Evolutionary conservation across 92 coral and sea anemone species (phyloP), one percentile per base, ranked within the genome.

Genomic region (Anthopleura xanthogrammica): DNA sequence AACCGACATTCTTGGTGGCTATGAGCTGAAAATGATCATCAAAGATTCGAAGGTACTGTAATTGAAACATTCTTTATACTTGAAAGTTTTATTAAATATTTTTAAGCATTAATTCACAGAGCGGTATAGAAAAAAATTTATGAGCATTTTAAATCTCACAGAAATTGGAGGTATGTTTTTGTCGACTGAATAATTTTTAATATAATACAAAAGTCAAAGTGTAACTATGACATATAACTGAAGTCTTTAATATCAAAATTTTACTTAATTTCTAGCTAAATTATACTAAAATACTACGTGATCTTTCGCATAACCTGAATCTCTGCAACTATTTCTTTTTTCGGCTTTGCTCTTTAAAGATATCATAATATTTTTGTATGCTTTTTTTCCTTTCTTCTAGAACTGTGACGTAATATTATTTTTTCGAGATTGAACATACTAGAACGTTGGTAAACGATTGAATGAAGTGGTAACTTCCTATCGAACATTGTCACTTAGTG

Each of bases 1-100:
- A 52, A 86, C 98, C 0, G 78, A 85, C 24, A 90, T 95, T 23
- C 86, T 95, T 23, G 78, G 65, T 1, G 89, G 85, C 20, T 93
- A 91, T 76, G 97, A 90, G 57, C 91, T 95, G 9, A 77, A 81
- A 43, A 95, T 95, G 94, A 83, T 88, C 41, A 87, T 90, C 55
- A 94, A 92, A 70, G 95, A 95, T 70, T 91, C 95, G 0, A 90
- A 93, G 98, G 98, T 95, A 75, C 22, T 83, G 16, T 65, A 17
- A 39, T 16, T 75, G 22, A 52, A 50, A 10, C 74, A 29, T 7
- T 19, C 11, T 19, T 62, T 62, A 6, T 62, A 13, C 4, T 23
- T 68, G 13, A 68, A 36, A 68, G 42, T 75, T 75, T 75, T n/a
- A 75, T 75, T 8, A 50, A 42, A 75, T 50, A 42, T 24, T 11